These are phyloP conservation scores for Meandrusa payeni DNA, from an alignment of 2,888 invertebrate species.

Conservation along the genomic window DNA sequence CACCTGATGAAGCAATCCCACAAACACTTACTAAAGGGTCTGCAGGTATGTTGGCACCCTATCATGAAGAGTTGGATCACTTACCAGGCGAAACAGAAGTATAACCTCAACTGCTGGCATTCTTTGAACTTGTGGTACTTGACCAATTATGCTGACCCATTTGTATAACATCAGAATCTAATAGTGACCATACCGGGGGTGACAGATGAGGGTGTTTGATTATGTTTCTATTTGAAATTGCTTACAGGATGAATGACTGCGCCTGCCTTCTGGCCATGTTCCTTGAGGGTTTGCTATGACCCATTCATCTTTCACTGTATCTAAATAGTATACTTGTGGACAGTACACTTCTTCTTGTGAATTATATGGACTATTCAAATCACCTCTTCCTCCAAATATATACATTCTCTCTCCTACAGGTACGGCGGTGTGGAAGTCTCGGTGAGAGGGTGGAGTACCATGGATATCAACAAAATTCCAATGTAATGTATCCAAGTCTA, in stretches of 20 bases:
- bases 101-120: too few species aligned
- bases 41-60: too few species aligned
- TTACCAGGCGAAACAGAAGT: too few species aligned
- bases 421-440: conserved; percentile 95
- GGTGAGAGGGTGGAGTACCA: conserved; percentile 85
- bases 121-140: too few species aligned
- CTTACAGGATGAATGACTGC: conserved; percentile 96
- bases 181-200: too few species aligned
- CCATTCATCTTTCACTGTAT: conserved; percentile 87
- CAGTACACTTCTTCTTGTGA: conserved; percentile 88
- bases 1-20: too few species aligned
- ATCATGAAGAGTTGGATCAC: too few species aligned
- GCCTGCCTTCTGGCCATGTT: conserved; percentile 87
- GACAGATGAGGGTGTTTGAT: too few species aligned
- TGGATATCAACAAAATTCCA: conserved; percentile 85
- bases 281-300: conserved; percentile 80
- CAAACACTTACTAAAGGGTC: too few species aligned
- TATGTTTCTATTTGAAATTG: conserved; percentile 1
- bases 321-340: conserved; percentile 87
- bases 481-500: conserved; percentile 86
- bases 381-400: conserved; percentile 94
- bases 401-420: conserved; percentile 90
- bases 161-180: too few species aligned
- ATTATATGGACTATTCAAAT: conserved; percentile 77
- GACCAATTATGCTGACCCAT: too few species aligned